Evolutionary conservation across 2,797 vertebrate genomes (phyloP).

Genomic region (Ficedula albicollis): DNA sequence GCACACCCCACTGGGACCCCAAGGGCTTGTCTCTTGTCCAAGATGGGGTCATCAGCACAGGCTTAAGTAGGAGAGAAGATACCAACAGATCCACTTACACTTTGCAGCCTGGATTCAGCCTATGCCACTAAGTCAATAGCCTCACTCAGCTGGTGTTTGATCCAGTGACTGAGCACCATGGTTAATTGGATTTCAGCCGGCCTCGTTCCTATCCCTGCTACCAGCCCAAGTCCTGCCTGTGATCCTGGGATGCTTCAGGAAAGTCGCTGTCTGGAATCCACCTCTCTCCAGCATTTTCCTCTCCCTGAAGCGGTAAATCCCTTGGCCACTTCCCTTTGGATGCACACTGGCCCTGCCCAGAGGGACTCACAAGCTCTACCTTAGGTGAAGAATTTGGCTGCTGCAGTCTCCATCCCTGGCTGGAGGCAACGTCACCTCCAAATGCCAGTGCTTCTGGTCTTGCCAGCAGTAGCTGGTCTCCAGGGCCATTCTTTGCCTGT

Average conservation of each 20-base stretch:
- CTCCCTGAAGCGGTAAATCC: not conserved
- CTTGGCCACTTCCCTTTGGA: not conserved
- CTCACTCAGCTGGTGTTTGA: not conserved
- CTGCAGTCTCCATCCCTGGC: rapidly evolving
- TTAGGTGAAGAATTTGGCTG: not conserved
- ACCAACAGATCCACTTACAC: not conserved
- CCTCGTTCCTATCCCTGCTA: not conserved
- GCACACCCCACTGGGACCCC: not conserved
- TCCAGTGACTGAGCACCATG: not conserved
- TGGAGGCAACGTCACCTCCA: not conserved
- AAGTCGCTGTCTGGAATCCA: not conserved
- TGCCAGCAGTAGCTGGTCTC: not conserved
- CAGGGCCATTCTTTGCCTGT: not conserved
- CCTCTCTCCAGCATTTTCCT: not conserved
- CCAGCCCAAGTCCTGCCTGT: not conserved
- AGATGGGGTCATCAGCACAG: not conserved
- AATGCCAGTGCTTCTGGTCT: not conserved
- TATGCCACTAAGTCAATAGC: not conserved
- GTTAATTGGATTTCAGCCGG: not conserved
- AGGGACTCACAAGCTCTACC: not conserved
- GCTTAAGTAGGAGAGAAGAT: not conserved
- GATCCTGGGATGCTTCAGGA: not conserved
- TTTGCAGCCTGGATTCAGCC: not conserved
- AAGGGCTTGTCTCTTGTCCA: not conserved
- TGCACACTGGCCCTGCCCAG: not conserved